Base-by-base conservation (phyloP, 2,888 invertebrate genomes). In the Apodemia mormo region DNA sequence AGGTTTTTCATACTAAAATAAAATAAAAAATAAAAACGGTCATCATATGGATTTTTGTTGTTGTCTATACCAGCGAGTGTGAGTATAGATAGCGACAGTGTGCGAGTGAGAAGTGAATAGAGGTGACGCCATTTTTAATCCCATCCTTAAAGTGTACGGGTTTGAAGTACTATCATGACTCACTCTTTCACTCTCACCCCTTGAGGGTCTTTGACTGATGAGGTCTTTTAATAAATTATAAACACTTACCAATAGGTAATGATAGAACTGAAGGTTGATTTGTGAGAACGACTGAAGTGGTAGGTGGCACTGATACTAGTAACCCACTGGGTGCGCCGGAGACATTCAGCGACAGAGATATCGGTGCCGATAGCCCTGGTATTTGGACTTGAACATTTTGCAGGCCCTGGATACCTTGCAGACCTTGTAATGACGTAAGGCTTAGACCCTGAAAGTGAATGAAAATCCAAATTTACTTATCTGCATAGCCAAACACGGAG, bases 321-420 rank as follows among this genome's bases (percentile, higher is more conserved):
- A 96, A 92, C 66, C 96, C 96, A 67, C 92, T 92, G 8, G 94
- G 94, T 52, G 96, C 95, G 49, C 96, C 95, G 56, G 96, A 96
- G 74, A 96, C 95, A 78, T 95, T 96, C 72, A 97, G 88, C 58
- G 96, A 96, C 79, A 97, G 90, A 67, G 97, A 97, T 78, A 97
- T 97, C 5, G 97, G 97, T 77, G 97, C 97, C n/a, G 97, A 95
- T 70, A 97, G 94, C 58, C 97, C 97, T 12, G 97, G 96, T 80
- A 97, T 95, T 83, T 97, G 97, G 66, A 97, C 95, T 91, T 96
- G 96, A 69, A 96, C 96, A 86, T 96, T 97, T 85, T 97, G 97
- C 67, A 97, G 88, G 43, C 96, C 96, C 73, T 96, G 95, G 70
- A 96, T 95, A 78, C 90, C 95, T 91, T 96, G 96, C 37, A 96